These are phyloP conservation scores for Cyaniris semiargus DNA, from an alignment of 2,888 invertebrate genomes.

Conservation along the genomic window DNA sequence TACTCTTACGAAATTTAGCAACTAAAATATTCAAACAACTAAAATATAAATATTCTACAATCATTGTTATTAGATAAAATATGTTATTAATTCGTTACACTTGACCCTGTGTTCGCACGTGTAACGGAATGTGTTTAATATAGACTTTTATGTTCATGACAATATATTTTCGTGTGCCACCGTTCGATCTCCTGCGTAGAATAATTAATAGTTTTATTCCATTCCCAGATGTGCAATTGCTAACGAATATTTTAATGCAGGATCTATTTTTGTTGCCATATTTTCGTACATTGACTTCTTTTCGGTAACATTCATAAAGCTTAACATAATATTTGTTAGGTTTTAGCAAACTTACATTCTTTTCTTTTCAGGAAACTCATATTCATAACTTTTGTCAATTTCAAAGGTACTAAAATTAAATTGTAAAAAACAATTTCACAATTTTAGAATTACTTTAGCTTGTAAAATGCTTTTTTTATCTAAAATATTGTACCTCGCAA, in stretches of 20 bases:
- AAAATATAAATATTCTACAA: not conserved
- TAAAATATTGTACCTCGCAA: not conserved
- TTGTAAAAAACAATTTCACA: too few species aligned
- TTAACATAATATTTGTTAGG: not conserved
- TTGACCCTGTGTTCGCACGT: constrained; percentile 22
- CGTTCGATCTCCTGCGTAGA: constrained; percentile 27
- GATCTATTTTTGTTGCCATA: not conserved
- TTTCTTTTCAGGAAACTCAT: too few species aligned
- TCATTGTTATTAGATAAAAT: not conserved
- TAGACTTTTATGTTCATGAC: constrained; percentile 20
- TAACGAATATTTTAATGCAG: constrained; percentile 2
- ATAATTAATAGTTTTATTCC: constrained; percentile 25
- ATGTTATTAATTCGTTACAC: not conserved
- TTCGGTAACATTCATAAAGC: not conserved
- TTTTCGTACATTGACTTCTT: constrained; percentile 3
- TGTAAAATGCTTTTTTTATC: not conserved
- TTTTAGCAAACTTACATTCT: too few species aligned
- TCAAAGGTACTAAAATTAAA: too few species aligned
- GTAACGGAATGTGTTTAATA: not conserved
- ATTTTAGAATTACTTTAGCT: too few species aligned
- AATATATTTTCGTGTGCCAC: constrained; percentile 14
- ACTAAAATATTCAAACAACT: not conserved
- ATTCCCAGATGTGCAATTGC: constrained; percentile 22
- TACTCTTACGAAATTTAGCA: not conserved
- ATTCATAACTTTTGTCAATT: too few species aligned